These are phyloP conservation scores for Arnoldichthys spilopterus DNA, from an alignment of 2,797 vertebrate genomes.

Conservation along the genomic window DNA sequence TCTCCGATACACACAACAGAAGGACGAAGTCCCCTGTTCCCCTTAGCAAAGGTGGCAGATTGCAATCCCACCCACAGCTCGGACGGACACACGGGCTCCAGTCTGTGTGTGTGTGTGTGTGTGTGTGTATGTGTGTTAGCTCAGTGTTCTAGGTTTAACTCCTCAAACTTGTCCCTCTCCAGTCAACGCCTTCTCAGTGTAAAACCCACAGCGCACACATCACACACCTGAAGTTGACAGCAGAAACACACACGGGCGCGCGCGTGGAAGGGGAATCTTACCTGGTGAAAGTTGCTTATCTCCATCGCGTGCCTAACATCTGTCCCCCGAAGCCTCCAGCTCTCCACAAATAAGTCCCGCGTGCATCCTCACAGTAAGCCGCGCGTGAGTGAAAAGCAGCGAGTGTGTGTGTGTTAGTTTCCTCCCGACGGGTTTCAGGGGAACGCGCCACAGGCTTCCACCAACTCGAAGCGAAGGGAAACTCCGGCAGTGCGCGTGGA, in stretches of 20 bases:
- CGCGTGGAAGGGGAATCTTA: slow-evolving; percentile 52
- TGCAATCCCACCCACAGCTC: background rate
- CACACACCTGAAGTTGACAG: background rate
- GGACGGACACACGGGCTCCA: too few species aligned
- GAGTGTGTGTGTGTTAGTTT: slow-evolving; percentile 13
- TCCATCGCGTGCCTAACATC: slow-evolving; percentile 56
- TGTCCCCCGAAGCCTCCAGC: slow-evolving; percentile 56
- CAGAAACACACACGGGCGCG: background rate
- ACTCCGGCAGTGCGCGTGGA: slow-evolving; percentile 35
- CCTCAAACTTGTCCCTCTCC: background rate
- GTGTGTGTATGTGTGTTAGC: too few species aligned
- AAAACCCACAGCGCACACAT: background rate
- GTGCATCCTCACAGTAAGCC: slow-evolving; percentile 50
- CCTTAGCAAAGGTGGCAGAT: background rate
- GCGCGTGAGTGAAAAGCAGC: background rate
- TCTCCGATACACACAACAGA: too few species aligned
- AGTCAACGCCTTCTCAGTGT: background rate
- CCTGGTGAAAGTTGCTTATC: slow-evolving; percentile 71
- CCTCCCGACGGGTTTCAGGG: slow-evolving; percentile 36
- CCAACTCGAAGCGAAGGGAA: slow-evolving; percentile 36
- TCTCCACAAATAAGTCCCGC: slow-evolving; percentile 70
- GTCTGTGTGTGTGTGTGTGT: too few species aligned
- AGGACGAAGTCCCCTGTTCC: background rate
- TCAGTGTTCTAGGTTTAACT: background rate
- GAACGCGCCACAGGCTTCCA: slow-evolving; percentile 45